Evolutionary conservation across 2,113 vertebrate genomes (phyloP), one percentile per base, ranked within the genome.

Genomic region (Paradoxurus hermaphroditus): DNA sequence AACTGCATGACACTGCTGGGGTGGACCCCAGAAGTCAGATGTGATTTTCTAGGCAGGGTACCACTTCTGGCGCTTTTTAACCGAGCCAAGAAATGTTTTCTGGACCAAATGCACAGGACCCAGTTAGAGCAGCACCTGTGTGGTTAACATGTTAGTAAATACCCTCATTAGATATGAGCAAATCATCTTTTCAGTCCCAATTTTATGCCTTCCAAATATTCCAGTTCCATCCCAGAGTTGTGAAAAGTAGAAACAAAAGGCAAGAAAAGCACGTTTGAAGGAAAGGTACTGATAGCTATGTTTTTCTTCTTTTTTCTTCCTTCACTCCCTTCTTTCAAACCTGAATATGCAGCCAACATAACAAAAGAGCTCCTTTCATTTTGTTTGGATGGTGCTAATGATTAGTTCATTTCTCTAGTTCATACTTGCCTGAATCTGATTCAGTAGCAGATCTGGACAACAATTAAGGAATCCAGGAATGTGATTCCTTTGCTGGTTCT

Each of bases 331-430:
- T n/a, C 49, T 90, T 95, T 97, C 44, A 96, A 96, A 88, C 31
- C 56, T 68, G 84, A 94, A 53, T 81, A 85, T 41, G 18, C 73
- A 95, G 94, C 94, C 90, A 97, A 36, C 49, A 31, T 62, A 95
- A 90, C 87, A 88, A 90, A 96, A 96, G 51, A 36, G 2, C 34
- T 49, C 65, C 11, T 92, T 96, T 96, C 87, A 49, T 96, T 96
- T 96, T 78, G 34, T 78, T 96, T 82, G 75, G 81, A 82, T 82
- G 79, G 59, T 96, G 90, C 70, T 87, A 95, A 96, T n/a, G 39
- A 88, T 96, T 92, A 96, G 97, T 97, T 98, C 65, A 56, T 97
- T 94, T 96, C 87, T 98, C 94, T 34, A 63, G 95, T 95, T 96
- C 90, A 81, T 77, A 95, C 97, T 95, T 95, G 96, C 81, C 85